These are phyloP conservation scores for Trissolcus basalis DNA, from an alignment of 1,140 invertebrate species.

Conservation along the genomic window DNA sequence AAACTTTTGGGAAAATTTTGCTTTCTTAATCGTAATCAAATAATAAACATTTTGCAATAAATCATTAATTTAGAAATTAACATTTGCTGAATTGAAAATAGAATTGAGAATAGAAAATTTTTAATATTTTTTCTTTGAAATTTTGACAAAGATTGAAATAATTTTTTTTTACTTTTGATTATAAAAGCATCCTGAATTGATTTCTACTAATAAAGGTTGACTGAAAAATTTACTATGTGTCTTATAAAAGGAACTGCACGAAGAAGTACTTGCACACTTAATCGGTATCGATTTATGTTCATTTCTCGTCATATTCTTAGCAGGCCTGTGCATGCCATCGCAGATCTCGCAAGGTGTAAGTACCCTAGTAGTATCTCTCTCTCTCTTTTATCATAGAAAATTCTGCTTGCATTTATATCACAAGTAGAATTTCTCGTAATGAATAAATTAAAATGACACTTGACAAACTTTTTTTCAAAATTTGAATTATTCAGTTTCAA, in stretches of 20 bases:
- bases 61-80: no score
- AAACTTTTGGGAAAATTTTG: no score
- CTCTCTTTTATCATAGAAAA: slow-evolving; percentile 3
- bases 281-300: slow-evolving; percentile 65
- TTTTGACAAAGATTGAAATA: no score
- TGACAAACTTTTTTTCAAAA: not conserved
- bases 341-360: slow-evolving; percentile 90
- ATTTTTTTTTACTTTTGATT: no score
- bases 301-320: slow-evolving; percentile 69
- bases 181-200: no score
- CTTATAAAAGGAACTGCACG: not conserved
- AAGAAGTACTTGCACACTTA: slow-evolving; percentile 14
- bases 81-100: no score
- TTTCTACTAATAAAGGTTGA: no score
- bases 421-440: not conserved
- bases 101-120: no score
- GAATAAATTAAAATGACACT: slow-evolving; percentile 10
- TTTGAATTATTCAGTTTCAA: not conserved
- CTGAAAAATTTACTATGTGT: no score
- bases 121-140: no score
- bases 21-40: no score
- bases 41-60: no score
- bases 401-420: slow-evolving; percentile 21
- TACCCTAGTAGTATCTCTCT: slow-evolving; percentile 75
- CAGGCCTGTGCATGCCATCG: slow-evolving; percentile 90